phyloP scores from a whole-genome alignment of 2,113 vertebrate species.

The Ciconia boyciana region DNA sequence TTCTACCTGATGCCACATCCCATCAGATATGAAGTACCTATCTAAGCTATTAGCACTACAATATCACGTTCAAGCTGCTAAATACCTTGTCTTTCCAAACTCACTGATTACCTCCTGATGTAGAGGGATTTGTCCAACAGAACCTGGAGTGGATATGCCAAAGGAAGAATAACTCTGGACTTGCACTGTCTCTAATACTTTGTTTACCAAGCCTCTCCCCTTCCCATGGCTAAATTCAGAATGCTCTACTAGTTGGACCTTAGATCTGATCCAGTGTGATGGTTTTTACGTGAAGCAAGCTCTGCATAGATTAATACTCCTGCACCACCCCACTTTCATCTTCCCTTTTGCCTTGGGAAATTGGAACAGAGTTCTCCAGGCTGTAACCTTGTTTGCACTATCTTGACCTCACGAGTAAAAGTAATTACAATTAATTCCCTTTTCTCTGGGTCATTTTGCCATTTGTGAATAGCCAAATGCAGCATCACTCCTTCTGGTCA shows the following conservation, averaged over 20 bases:
- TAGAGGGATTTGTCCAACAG: not conserved
- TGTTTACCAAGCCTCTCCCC: not conserved
- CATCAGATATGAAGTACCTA: accelerated
- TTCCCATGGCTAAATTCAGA: not conserved
- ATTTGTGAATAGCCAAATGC: not conserved
- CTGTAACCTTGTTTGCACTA: not conserved
- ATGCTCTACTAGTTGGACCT: not conserved
- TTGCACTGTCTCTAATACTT: not conserved
- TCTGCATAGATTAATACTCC: not conserved
- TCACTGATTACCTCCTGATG: not conserved
- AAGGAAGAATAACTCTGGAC: not conserved
- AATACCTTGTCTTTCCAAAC: not conserved
- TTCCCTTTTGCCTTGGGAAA: not conserved
- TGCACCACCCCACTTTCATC: not conserved
- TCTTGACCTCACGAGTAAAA: not conserved
- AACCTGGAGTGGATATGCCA: not conserved
- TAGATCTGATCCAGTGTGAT: not conserved
- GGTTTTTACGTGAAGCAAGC: not conserved
- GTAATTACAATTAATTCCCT: not conserved
- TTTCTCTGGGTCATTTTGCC: not conserved
- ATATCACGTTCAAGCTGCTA: not conserved
- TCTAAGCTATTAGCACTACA: not conserved
- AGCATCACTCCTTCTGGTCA: not conserved
- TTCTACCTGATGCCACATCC: not conserved
- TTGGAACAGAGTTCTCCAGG: not conserved